Evolutionary conservation across 2,888 invertebrate genomes (phyloP), one percentile per base, ranked within the genome.

Genomic region (Melolontha melolontha): DNA sequence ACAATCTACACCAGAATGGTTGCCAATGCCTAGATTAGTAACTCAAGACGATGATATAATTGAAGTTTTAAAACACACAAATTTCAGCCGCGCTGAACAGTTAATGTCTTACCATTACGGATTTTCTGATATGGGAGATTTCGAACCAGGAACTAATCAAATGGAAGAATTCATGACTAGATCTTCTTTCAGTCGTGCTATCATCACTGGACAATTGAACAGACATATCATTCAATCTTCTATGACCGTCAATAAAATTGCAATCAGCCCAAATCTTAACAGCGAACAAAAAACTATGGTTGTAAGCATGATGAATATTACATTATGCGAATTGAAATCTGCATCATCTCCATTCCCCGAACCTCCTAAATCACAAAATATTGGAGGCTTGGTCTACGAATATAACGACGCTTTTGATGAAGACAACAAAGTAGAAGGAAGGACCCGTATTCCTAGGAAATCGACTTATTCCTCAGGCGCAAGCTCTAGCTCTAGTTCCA

Each of bases 51-150:
- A 84, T 12, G 76, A 84, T 22, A 72, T 84, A 22, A 86, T 90
- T 73, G 88, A 90, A 75, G 86, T 92, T 65, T 85, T 87, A n/a
- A 91, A 91, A 81, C 88, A 86, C 75, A 90, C 86, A 75, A 89
- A 91, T 81, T 89, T 87, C 78, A 87, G 86, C 65, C 87, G 87
- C 72, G 88, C 90, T 79, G 86, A 88, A 57, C 86, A 88, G 74
- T 85, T 87, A 73, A 86, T 89, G 16, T 86, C 86, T 40, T 91
- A 90, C 79, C 88, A 91, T 77, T 90, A 86, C 73, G 91, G 91
- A 66, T 85, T 91, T 42, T 86, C 86, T 14, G 84, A 85, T 54
- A 82, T 84, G 52, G 73, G 11, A 8, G 71, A 76, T 47, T 75
- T 71, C 69, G 79, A 81, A 73, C 80, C 81, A 29, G 74, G 75